These are phyloP conservation scores for Pterobdella sp. DNA, from an alignment of 2,888 invertebrate species.

Conservation along the genomic window DNA sequence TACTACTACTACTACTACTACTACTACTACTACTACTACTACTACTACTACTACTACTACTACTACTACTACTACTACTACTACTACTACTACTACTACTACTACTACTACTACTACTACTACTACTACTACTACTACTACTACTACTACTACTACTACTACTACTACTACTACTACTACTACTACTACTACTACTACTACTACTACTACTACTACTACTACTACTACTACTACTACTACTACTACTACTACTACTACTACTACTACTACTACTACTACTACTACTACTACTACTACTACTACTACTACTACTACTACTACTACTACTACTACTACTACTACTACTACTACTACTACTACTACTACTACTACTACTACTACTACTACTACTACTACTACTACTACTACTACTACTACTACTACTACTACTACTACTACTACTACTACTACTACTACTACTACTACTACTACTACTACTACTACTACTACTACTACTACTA, in stretches of 20 bases:
- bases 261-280: slow-evolving; percentile 16
- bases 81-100: slow-evolving; percentile 13
- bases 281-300: slow-evolving; percentile 16
- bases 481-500: background rate
- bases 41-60: slow-evolving; percentile 3
- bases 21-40: background rate
- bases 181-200: slow-evolving; percentile 22
- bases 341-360: slow-evolving; percentile 25
- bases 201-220: slow-evolving; percentile 26
- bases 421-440: slow-evolving; percentile 9
- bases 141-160: slow-evolving; percentile 16
- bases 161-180: background rate
- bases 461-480: slow-evolving; percentile 9
- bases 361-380: slow-evolving; percentile 26
- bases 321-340: slow-evolving; percentile 26
- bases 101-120: slow-evolving; percentile 18
- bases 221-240: slow-evolving; percentile 23
- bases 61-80: slow-evolving; percentile 2
- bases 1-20: slow-evolving; percentile 7
- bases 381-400: slow-evolving; percentile 22
- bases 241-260: slow-evolving; percentile 19
- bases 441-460: slow-evolving; percentile 18
- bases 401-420: slow-evolving; percentile 7
- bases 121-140: slow-evolving; percentile 15
- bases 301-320: slow-evolving; percentile 21